These are phyloP conservation scores for Enoplolaimus lenunculus DNA, from an alignment of 2,888 invertebrate species.

Conservation along the genomic window DNA sequence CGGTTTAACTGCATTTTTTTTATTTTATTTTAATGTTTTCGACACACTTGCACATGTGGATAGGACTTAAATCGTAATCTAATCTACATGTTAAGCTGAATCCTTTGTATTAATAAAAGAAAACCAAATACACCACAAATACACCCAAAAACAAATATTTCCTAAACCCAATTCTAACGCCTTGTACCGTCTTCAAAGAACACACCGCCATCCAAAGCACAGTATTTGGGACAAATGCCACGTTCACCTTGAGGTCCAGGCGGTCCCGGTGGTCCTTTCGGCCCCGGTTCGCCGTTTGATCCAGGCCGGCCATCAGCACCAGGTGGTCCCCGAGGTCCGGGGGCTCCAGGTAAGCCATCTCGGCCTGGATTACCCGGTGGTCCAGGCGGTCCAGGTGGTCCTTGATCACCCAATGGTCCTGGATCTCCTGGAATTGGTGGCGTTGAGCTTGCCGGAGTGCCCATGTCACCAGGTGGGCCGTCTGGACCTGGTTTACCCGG, in stretches of 20 bases:
- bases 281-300: background rate
- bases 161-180: too few relatives aligned
- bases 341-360: background rate
- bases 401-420: background rate
- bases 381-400: background rate
- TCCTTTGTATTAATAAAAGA: too few relatives aligned
- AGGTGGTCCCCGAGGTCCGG: background rate
- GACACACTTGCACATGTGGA: too few relatives aligned
- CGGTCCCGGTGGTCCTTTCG: background rate
- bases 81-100: too few relatives aligned
- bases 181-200: slow-evolving; percentile 19
- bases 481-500: slow-evolving; percentile 19
- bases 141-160: too few relatives aligned
- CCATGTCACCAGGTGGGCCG: slow-evolving; percentile 19
- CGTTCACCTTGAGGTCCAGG: slow-evolving; percentile 7
- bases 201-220: slow-evolving; percentile 18
- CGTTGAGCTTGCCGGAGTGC: slow-evolving; percentile 10
- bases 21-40: too few relatives aligned
- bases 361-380: background rate
- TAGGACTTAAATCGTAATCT: too few relatives aligned
- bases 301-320: background rate
- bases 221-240: slow-evolving; percentile 18
- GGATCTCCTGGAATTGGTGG: slow-evolving; percentile 22
- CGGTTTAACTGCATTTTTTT: too few relatives aligned
- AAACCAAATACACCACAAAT: too few relatives aligned